phyloP scores from a whole-genome alignment of 2,888 invertebrate genomes.

The Cataglyphis albicans region DNA sequence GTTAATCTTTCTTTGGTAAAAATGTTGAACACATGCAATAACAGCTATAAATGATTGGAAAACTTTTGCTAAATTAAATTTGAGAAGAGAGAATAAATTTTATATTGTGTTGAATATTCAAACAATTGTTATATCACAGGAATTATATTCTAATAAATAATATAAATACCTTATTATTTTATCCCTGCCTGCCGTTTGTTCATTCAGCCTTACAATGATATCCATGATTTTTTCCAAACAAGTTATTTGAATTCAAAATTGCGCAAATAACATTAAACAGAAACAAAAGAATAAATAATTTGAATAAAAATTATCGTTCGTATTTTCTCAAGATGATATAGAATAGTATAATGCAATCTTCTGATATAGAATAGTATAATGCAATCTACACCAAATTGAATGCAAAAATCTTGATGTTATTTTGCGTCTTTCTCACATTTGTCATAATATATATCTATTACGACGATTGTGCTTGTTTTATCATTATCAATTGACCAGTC shows the following conservation, averaged over 20 bases:
- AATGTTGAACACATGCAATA: background rate
- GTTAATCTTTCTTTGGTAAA: background rate
- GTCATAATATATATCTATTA: background rate
- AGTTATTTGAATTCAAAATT: background rate
- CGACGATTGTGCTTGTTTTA: background rate
- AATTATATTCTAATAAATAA: background rate
- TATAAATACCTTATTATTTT: slow-evolving; percentile 86
- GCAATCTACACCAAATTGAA: background rate
- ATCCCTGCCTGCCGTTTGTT: slow-evolving; percentile 87
- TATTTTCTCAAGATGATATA: background rate
- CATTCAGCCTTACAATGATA: slow-evolving; percentile 85
- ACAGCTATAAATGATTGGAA: background rate
- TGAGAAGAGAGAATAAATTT: background rate
- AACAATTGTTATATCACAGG: background rate
- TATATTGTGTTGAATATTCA: background rate
- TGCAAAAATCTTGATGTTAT: background rate
- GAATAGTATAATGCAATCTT: background rate
- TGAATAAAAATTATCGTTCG: background rate
- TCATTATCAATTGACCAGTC: background rate
- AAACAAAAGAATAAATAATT: background rate
- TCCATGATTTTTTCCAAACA: slow-evolving; percentile 82
- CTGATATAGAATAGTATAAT: too few species aligned
- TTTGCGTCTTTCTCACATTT: background rate
- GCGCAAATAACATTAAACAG: background rate
- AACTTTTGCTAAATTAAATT: background rate